Conservation (phyloP, 2,797 vertebrate species). For the Erethizon dorsatum region DNA sequence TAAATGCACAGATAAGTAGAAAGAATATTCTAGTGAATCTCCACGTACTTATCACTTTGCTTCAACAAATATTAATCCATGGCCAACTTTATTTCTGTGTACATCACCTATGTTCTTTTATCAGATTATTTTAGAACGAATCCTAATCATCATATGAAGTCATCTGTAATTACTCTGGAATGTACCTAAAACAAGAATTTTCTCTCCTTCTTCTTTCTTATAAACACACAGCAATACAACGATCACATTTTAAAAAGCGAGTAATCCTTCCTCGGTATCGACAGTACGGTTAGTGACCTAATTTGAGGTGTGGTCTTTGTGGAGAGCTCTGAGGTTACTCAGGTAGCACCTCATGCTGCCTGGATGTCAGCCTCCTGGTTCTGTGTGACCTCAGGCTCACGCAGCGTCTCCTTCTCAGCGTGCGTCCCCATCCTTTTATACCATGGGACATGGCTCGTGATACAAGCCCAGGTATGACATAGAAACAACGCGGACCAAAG, state of each 20-base stretch:
- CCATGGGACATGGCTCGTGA: background rate
- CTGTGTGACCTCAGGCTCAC: background rate
- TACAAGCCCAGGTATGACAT: background rate
- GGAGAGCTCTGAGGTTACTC: background rate
- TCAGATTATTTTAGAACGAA: slow-evolving; percentile 51
- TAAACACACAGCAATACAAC: background rate
- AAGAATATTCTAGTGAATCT: background rate
- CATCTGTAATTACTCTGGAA: slow-evolving; percentile 6
- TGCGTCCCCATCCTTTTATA: background rate
- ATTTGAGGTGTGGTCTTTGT: background rate
- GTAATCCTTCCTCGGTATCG: background rate
- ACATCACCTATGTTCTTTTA: background rate
- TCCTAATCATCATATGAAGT: slow-evolving; percentile 8
- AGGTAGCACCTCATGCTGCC: fast-evolving
- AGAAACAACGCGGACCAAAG: too few relatives aligned
- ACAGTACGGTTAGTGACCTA: background rate
- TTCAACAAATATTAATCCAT: background rate
- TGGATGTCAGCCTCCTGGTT: background rate
- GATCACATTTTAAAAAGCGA: background rate
- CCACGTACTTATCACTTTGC: background rate
- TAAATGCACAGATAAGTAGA: background rate
- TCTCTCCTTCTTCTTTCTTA: background rate
- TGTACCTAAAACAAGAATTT: slow-evolving; percentile 12
- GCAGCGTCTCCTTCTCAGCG: background rate
- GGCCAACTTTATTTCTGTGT: slow-evolving; percentile 11